phyloP scores from a whole-genome alignment of 2,888 invertebrate species.

The Tachina fera region DNA sequence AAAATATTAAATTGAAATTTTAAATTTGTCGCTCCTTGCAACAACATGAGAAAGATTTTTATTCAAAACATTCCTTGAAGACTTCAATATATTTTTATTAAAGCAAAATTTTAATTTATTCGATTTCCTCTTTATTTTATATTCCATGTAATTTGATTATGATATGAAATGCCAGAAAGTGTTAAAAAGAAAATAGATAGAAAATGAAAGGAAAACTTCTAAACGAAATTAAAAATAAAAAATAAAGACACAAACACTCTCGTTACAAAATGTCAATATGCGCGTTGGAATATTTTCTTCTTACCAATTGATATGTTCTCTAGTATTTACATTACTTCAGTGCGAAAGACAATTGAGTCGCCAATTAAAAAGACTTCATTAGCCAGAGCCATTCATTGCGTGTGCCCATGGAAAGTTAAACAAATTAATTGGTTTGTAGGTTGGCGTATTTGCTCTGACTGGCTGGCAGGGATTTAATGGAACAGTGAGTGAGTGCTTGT shows the following conservation, averaged over 20 bases:
- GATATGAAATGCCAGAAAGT: conserved; percentile 34
- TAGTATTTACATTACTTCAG: not conserved
- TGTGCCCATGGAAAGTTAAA: conserved; percentile 48
- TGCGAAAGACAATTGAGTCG: conserved; percentile 46
- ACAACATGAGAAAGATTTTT: too few species aligned
- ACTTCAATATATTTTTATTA: too few species aligned
- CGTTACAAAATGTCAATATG: conserved; percentile 37
- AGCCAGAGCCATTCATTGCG: conserved; percentile 53
- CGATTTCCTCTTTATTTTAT: not conserved
- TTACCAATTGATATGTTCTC: conserved; percentile 30
- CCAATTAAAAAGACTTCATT: conserved; percentile 57
- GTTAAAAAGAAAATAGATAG: conserved; percentile 13
- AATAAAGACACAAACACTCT: not conserved
- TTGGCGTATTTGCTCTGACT: not conserved
- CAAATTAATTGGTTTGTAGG: conserved; percentile 30
- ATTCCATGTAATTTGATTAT: conserved; percentile 20
- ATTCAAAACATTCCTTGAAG: too few species aligned
- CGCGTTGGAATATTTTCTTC: conserved; percentile 11
- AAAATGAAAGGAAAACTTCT: not conserved
- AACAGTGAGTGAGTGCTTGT: not conserved
- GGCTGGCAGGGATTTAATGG: not conserved
- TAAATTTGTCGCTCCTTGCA: too few species aligned
- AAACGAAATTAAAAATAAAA: too few species aligned
- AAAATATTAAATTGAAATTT: too few species aligned
- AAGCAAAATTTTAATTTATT: conserved; percentile 22